A percentile compares a stretch with the other conserved stretches of the same genome.
phyloP scores from a whole-genome alignment of 1,140 invertebrate species.

The Ridgeia piscesae region DNA sequence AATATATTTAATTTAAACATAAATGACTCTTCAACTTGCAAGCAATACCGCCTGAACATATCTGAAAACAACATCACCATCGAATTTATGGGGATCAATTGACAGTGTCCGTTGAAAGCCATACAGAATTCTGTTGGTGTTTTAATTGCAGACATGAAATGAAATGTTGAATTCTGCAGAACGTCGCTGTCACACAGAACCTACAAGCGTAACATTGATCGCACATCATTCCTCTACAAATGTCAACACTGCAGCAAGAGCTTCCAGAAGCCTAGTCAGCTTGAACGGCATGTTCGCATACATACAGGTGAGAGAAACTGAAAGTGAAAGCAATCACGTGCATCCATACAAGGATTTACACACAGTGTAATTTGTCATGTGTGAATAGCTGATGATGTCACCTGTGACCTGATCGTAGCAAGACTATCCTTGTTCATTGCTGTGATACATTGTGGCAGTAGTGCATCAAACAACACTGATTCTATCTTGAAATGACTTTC shows the following conservation, averaged over 20 bases:
- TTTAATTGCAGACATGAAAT: neutral
- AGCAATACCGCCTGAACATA: neutral
- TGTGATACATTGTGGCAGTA: too few relatives aligned
- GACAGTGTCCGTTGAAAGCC: neutral
- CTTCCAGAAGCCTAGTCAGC: slow-evolving; percentile 61
- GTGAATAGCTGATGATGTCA: too few relatives aligned
- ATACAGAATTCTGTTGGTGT: neutral
- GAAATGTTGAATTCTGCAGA: slow-evolving; percentile 35
- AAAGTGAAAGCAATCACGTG: neutral
- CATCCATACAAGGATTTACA: too few relatives aligned
- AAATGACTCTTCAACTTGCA: too few relatives aligned
- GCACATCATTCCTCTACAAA: slow-evolving; percentile 53
- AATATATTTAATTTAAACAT: neutral
- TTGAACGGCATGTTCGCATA: slow-evolving; percentile 56
- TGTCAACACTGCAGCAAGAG: slow-evolving; percentile 57
- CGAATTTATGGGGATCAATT: neutral
- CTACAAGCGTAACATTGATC: slow-evolving; percentile 57
- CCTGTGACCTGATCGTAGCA: too few relatives aligned
- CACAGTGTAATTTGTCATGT: too few relatives aligned
- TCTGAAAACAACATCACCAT: neutral
- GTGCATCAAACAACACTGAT: too few relatives aligned
- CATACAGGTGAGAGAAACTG: slow-evolving; percentile 53
- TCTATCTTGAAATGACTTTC: too few relatives aligned
- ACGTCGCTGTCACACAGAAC: slow-evolving; percentile 49
- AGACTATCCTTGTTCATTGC: too few relatives aligned